These are phyloP conservation scores for Papilio machaon DNA, from an alignment of 1,140 invertebrate species.

Conservation along the genomic window DNA sequence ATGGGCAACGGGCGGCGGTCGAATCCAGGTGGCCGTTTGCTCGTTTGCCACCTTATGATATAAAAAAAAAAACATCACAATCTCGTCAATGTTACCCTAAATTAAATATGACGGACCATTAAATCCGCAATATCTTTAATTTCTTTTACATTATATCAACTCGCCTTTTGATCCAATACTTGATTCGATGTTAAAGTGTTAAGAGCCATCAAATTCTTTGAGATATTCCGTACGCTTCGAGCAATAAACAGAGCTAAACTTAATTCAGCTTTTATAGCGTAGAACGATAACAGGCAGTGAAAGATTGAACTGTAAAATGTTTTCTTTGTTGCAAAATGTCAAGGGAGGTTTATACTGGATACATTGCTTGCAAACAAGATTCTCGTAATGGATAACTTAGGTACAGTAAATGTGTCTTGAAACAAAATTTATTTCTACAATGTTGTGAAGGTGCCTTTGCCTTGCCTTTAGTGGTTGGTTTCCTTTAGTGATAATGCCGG, in stretches of 20 bases:
- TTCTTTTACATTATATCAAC: slow-evolving; percentile 1
- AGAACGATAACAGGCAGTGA: slow-evolving; percentile 43
- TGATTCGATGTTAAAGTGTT: slow-evolving; percentile 44
- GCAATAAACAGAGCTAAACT: slow-evolving; percentile 48
- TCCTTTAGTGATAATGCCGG: no score
- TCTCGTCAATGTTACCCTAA: no score
- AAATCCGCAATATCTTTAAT: neutral
- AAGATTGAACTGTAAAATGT: slow-evolving; percentile 44
- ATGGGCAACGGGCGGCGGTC: no score
- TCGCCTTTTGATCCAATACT: slow-evolving; percentile 23
- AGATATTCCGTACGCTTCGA: slow-evolving; percentile 41
- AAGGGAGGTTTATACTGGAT: neutral
- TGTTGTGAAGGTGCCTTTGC: no score
- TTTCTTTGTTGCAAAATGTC: slow-evolving; percentile 31
- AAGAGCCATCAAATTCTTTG: slow-evolving; percentile 47
- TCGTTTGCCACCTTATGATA: no score
- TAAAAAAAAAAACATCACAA: no score
- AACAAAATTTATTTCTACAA: no score
- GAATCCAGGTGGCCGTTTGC: no score
- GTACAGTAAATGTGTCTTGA: neutral
- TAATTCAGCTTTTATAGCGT: slow-evolving; percentile 47
- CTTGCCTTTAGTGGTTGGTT: no score
- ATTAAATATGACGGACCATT: no score
- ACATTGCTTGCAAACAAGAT: neutral
- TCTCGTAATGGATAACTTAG: neutral